These are phyloP conservation scores for Ernsta delagoae DNA, from an alignment of 2,888 invertebrate species.

Conservation along the genomic window DNA sequence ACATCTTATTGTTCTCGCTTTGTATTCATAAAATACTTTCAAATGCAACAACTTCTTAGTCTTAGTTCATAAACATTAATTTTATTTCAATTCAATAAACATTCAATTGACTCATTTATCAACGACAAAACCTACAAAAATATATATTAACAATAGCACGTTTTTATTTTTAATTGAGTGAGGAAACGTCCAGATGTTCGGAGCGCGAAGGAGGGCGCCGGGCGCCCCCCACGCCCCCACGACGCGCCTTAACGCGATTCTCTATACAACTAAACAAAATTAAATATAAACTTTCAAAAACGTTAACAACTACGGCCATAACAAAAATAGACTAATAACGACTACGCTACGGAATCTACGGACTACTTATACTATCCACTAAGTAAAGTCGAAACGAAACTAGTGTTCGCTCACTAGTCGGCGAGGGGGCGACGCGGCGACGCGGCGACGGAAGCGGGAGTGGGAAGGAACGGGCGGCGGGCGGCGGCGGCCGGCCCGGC, in stretches of 20 bases:
- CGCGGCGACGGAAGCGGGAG: conserved; percentile 31
- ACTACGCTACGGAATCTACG: conserved; percentile 81
- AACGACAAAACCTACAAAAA: conserved; percentile 84
- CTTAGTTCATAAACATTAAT: conserved; percentile 81
- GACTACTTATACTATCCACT: conserved; percentile 79
- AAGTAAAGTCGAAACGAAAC: conserved; percentile 79
- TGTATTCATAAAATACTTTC: conserved; percentile 83
- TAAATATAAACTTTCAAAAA: conserved; percentile 80
- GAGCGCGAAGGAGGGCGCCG: no score
- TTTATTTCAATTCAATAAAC: conserved; percentile 81
- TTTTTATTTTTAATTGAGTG: conserved; percentile 62
- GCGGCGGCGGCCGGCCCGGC: no score
- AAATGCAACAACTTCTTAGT: conserved; percentile 84
- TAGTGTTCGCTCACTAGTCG: conserved; percentile 77
- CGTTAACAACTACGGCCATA: conserved; percentile 84
- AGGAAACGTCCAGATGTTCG: no score
- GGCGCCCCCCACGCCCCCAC: conserved; percentile 40
- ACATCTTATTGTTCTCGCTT: conserved; percentile 83
- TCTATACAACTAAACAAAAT: conserved; percentile 75
- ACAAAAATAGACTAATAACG: conserved; percentile 83
- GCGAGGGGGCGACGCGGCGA: conserved; percentile 52
- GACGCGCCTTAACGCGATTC: conserved; percentile 61
- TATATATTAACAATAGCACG: conserved; percentile 82
- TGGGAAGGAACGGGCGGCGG: no score
- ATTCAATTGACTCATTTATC: conserved; percentile 84